Percentiles rank a stretch among this genome's conserved stretches.
Evolutionary conservation across 2,888 invertebrate genomes (phyloP).

Genomic region (Galeruca laticollis): DNA sequence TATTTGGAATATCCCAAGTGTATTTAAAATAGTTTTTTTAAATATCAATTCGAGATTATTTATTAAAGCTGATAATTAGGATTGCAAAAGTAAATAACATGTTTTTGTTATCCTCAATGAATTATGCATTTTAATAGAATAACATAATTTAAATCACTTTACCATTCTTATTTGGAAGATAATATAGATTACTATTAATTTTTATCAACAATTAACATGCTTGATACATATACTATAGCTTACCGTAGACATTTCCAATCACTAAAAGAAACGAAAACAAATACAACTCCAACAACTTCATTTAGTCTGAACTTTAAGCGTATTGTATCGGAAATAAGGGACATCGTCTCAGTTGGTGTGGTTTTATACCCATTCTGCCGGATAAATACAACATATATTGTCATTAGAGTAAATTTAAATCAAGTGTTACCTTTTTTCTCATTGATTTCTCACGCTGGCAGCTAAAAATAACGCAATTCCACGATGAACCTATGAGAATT

Average conservation of each 20-base stretch:
- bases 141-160: too few species aligned
- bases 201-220: neutral
- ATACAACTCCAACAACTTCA: constrained; percentile 16
- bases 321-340: constrained; percentile 6
- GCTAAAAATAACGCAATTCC: neutral
- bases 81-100: too few species aligned
- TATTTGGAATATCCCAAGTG: too few species aligned
- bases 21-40: too few species aligned
- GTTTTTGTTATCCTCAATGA: too few species aligned
- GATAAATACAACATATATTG: constrained; percentile 6
- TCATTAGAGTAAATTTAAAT: constrained; percentile 8
- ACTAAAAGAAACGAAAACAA: neutral
- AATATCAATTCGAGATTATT: too few species aligned
- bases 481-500: neutral
- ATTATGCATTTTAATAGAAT: too few species aligned
- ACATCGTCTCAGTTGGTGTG: neutral
- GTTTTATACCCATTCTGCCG: constrained; percentile 11
- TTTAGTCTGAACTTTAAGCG: neutral
- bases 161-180: too few species aligned
- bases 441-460: neutral
- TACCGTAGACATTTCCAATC: constrained; percentile 8
- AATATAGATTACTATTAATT: too few species aligned
- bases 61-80: too few species aligned
- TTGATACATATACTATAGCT: neutral
- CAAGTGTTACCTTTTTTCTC: neutral